phyloP scores from a whole-genome alignment of 37 sponge, comb jelly and placozoan species.

The Chondrosia reniformis region DNA sequence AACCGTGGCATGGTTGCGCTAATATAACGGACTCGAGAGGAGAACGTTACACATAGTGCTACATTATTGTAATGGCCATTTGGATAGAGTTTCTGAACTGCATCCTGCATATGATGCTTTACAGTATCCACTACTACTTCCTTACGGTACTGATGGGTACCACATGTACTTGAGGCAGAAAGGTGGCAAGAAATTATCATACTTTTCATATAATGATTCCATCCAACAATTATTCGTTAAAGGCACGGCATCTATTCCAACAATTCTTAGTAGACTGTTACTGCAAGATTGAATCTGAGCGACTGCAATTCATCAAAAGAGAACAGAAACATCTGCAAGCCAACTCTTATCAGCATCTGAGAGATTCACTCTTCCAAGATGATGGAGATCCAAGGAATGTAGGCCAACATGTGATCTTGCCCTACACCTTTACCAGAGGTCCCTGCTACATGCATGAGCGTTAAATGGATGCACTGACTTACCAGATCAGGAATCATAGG shows the following conservation, averaged over 20 bases:
- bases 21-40: too few relatives aligned
- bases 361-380: conserved; percentile 19
- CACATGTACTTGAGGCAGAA: not conserved
- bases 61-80: conserved; percentile 1
- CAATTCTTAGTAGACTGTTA: conserved; percentile 56
- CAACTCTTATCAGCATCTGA: conserved; percentile 27
- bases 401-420: conserved; percentile 51
- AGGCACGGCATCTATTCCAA: conserved; percentile 35
- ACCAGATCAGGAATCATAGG: conserved; percentile 32
- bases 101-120: conserved; percentile 23
- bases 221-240: not conserved
- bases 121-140: conserved; percentile 41
- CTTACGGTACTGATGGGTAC: conserved; percentile 31
- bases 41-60: too few relatives aligned
- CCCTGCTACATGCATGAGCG: conserved; percentile 57
- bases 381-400: conserved; percentile 44
- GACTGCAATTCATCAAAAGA: conserved; percentile 29
- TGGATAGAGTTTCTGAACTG: not conserved
- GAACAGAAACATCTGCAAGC: conserved; percentile 27
- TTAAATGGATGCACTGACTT: conserved; percentile 63
- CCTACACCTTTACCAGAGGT: conserved; percentile 56
- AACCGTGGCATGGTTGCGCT: too few relatives aligned
- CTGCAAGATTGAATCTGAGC: conserved; percentile 59
- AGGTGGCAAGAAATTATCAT: conserved; percentile 46
- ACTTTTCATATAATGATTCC: conserved; percentile 44